Evolutionary conservation across 2,113 vertebrate species (phyloP).

Genomic region (Laterallus jamaicensis): DNA sequence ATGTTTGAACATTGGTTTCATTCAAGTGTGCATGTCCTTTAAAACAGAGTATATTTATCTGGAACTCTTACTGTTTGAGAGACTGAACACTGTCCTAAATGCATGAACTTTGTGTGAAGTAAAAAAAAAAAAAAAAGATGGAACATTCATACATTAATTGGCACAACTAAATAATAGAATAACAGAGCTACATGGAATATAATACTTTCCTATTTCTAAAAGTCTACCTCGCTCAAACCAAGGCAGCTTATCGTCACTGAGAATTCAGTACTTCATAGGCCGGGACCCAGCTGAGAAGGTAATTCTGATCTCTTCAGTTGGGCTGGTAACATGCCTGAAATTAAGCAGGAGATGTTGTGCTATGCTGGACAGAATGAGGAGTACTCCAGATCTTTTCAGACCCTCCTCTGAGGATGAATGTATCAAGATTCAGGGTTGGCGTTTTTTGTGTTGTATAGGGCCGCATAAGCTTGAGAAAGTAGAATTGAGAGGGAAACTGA

Average conservation of each 20-base stretch:
- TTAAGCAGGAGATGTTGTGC: neutral
- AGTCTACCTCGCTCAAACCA: neutral
- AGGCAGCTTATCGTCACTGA: slow-evolving; percentile 9
- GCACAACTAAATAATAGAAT: slow-evolving; percentile 8
- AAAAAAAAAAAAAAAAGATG: neutral
- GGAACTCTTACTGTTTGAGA: neutral
- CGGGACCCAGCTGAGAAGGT: neutral
- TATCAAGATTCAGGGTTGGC: neutral
- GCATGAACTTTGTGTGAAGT: neutral
- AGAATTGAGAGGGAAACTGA: neutral
- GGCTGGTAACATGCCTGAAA: neutral
- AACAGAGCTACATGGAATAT: neutral
- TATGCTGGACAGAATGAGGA: neutral
- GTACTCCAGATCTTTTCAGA: neutral
- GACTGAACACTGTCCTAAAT: neutral
- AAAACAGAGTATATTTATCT: neutral
- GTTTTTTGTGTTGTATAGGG: neutral
- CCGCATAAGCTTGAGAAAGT: neutral
- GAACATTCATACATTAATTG: neutral
- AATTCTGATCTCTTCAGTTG: neutral
- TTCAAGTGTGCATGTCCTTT: neutral
- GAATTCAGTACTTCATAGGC: neutral
- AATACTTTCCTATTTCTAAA: slow-evolving; percentile 9
- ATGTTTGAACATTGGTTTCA: neutral
- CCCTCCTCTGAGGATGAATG: neutral